Conservation (phyloP, 2,888 invertebrate species). For the Drosophila meridiana region DNA sequence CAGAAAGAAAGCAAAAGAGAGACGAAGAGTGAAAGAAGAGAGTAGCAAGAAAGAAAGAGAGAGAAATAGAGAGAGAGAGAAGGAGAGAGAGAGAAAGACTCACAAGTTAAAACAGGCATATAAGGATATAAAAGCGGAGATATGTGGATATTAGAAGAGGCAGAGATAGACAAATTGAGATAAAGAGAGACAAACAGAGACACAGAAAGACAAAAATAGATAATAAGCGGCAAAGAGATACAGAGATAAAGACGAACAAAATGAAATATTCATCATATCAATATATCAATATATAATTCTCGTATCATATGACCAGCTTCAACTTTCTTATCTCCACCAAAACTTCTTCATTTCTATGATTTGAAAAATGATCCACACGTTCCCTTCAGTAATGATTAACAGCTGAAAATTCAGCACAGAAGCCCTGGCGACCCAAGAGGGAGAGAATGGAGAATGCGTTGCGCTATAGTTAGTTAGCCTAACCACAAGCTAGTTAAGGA, state of each 20-base stretch:
- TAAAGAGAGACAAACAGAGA: no score
- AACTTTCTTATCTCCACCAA: not conserved
- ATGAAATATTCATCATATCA: no score
- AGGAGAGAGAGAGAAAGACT: not conserved
- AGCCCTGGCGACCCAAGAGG: not conserved
- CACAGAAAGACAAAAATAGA: no score
- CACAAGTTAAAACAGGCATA: no score
- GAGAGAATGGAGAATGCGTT: not conserved
- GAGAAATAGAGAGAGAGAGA: not conserved
- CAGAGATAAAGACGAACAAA: no score
- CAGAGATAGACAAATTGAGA: no score
- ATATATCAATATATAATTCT: no score
- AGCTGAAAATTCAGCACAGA: conserved; percentile 18
- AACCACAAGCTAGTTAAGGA: not conserved
- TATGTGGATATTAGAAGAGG: no score
- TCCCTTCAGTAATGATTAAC: conserved; percentile 8
- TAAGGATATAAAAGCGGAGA: no score
- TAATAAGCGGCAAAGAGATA: no score
- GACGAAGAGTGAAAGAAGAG: not conserved
- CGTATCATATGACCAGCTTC: not conserved
- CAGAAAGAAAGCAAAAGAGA: no score
- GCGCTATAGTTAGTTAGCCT: conserved; percentile 1
- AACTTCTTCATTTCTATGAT: not conserved
- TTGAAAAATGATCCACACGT: conserved; percentile 9
- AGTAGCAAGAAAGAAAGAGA: not conserved